phyloP scores from a whole-genome alignment of 2,888 invertebrate genomes.

The Glaucopsyche alexis region DNA sequence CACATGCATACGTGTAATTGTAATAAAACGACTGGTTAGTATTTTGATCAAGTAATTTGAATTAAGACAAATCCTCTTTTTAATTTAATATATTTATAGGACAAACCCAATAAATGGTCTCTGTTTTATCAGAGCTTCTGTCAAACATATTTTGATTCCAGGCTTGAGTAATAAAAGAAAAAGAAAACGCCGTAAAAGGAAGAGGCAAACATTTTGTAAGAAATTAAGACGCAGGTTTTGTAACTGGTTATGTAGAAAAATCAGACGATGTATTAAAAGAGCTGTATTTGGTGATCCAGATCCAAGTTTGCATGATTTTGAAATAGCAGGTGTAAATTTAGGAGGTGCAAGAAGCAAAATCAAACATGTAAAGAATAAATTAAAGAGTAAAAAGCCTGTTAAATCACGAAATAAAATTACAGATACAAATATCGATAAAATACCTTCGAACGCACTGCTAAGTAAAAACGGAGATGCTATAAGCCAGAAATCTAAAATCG shows the following conservation, averaged over 20 bases:
- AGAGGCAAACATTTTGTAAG: conserved; percentile 1
- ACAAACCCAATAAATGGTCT: too few species aligned
- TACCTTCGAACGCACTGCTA: conserved; percentile 39
- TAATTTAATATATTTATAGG: too few species aligned
- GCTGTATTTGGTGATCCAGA: conserved; percentile 44
- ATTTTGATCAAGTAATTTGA: not conserved
- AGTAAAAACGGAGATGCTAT: conserved; percentile 42
- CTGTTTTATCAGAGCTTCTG: too few species aligned
- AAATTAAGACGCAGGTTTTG: conserved; percentile 41
- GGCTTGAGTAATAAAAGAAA: not conserved
- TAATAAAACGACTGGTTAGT: not conserved
- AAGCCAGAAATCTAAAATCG: conserved; percentile 9
- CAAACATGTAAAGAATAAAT: conserved; percentile 42
- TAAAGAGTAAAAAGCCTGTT: conserved; percentile 36
- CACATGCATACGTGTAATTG: not conserved
- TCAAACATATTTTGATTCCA: not conserved
- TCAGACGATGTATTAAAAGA: conserved; percentile 45
- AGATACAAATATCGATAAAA: conserved; percentile 29
- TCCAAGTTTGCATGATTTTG: conserved; percentile 44
- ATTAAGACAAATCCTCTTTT: too few species aligned
- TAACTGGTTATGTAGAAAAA: conserved; percentile 43
- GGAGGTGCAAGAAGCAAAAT: conserved; percentile 29
- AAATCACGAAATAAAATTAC: conserved; percentile 28
- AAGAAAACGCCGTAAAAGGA: not conserved
- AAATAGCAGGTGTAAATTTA: conserved; percentile 45